Base-by-base conservation (phyloP, 1,140 invertebrate genomes). In the Zaprionus camerounensis region DNA sequence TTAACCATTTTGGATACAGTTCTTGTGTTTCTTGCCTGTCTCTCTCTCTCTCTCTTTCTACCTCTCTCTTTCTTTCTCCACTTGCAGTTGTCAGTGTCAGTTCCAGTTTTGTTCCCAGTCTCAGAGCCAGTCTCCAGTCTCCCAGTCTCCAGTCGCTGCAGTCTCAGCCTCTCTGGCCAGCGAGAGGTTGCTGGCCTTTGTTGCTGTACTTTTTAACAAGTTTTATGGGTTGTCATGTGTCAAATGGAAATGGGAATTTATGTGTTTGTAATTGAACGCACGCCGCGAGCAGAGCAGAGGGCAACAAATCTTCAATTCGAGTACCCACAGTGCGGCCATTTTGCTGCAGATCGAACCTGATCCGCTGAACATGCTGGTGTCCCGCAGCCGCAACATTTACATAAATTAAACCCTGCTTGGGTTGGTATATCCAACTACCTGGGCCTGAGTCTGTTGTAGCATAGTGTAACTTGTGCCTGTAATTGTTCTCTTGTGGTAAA, bases 221-320 rank as follows among this genome's bases (percentile, higher is more conserved):
- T 91, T 91, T 91, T 91, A 91, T 91, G 81, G 82, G 78, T 87
- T 91, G 91, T 91, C 91, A 91, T 91, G 91, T 91, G 91, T 92
- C 91, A 91, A 91, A 91, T 91, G 91, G 86, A 91, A 91, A 91
- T 87, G 80, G 79, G 77, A 91, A 91, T 91, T 92, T 91, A 91
- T 91, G 91, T 80, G 81, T 91, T 91, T 91, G 91, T 91, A 91
- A 91, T 92, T 91, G 90, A 91, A 91, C 80, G 79, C 80, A 68
- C 73, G 78, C 75, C 81, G 81, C 84, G 78, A 82, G 81, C 69
- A 76, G 67, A 58, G 64, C 41, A 20, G 34, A 64, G 41, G 62
- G 61, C 64, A 66, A 71, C 51, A 59, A 72, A 77, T 72, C 63
- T 58, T 51, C 57, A 72, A 70, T 69, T 65, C 69, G 34, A 59